phyloP scores from a whole-genome alignment of 2,797 vertebrate species.

The Schizothorax lantsangensis region DNA sequence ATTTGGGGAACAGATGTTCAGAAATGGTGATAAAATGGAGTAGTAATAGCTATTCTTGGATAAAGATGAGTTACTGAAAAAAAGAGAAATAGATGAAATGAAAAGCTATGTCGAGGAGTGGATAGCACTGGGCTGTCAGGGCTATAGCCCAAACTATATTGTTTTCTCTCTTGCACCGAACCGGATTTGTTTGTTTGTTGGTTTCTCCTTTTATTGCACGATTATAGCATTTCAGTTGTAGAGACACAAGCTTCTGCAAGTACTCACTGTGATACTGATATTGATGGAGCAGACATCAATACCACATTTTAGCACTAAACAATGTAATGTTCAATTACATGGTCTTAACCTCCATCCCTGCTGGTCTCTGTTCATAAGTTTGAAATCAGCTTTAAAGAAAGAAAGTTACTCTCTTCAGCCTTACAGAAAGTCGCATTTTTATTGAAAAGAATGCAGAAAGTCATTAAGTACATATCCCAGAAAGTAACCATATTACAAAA shows the following conservation, averaged over 20 bases:
- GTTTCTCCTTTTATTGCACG: background rate
- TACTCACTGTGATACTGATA: background rate
- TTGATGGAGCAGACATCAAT: background rate
- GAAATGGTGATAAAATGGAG: background rate
- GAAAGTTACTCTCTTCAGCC: background rate
- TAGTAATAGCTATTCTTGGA: background rate
- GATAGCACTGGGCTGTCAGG: background rate
- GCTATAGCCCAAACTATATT: background rate
- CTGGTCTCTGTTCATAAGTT: background rate
- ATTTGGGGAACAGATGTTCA: conserved; percentile 28
- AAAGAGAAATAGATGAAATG: background rate
- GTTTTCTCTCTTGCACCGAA: background rate
- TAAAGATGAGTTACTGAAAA: background rate
- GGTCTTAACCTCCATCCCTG: background rate
- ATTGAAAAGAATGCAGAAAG: conserved; percentile 15
- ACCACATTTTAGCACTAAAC: too few relatives aligned
- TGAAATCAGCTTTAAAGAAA: background rate
- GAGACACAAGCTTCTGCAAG: background rate
- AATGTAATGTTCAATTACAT: background rate
- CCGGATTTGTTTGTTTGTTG: background rate
- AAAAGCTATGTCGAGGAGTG: background rate
- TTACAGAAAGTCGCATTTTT: background rate
- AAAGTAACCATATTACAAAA: background rate
- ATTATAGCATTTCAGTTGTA: background rate
- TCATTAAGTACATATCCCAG: background rate